These are phyloP conservation scores for Lasioglossum villosulum DNA, from an alignment of 2,888 invertebrate genomes.

Conservation along the genomic window DNA sequence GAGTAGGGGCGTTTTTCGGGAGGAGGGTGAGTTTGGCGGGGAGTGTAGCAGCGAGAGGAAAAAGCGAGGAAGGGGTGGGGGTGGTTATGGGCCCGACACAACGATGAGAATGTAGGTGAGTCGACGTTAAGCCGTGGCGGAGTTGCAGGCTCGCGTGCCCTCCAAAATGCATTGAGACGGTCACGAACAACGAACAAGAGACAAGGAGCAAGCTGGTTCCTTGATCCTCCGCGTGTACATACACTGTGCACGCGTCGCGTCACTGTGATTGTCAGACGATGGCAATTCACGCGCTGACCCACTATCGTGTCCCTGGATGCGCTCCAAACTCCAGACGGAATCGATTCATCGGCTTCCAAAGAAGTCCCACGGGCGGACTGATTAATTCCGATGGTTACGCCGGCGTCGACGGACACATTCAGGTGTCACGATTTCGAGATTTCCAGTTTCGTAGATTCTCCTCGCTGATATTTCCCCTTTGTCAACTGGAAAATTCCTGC, in stretches of 20 bases:
- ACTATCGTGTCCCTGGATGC: conserved; percentile 41
- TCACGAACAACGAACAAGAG: conserved; percentile 76
- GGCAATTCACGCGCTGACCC: conserved; percentile 46
- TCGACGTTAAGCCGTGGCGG: conserved; percentile 76
- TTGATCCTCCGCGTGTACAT: background rate
- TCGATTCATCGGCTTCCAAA: conserved; percentile 47
- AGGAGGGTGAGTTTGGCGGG: conserved; percentile 23
- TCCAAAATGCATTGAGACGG: conserved; percentile 78
- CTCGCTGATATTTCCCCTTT: conserved; percentile 10
- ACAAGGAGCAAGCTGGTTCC: background rate
- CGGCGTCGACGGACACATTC: conserved; percentile 31
- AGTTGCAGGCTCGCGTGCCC: conserved; percentile 79
- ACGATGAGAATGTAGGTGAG: conserved; percentile 73
- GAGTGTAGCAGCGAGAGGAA: conserved; percentile 29
- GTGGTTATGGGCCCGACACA: conserved; percentile 35
- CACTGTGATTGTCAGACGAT: conserved; percentile 10
- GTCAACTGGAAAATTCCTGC: background rate
- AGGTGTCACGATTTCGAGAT: conserved; percentile 53
- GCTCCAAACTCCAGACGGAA: conserved; percentile 36
- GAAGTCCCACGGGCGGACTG: background rate
- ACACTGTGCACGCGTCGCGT: background rate
- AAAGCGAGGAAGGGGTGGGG: conserved; percentile 47
- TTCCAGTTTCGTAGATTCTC: conserved; percentile 37
- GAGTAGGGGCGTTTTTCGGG: conserved; percentile 39
- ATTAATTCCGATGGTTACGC: conserved; percentile 38